A percentile compares a stretch with the other conserved stretches of the same genome.
Evolutionary conservation across 2,113 vertebrate genomes (phyloP).

Genomic region (Macaca fascicularis): T2T-MFA8v1.1 NC_088378.1:55227501-55228000

Average conservation of each 20-base stretch:
- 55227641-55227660: background rate
- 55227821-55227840: too few relatives aligned
- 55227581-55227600: background rate
- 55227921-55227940: too few relatives aligned
- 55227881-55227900: too few relatives aligned
- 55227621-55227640: background rate
- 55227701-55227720: background rate
- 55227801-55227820: too few relatives aligned
- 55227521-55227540: background rate
- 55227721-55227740: background rate
- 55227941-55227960: too few relatives aligned
- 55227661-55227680: background rate
- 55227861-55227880: too few relatives aligned
- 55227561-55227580: background rate
- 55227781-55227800: too few relatives aligned
- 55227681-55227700: background rate
- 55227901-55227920: too few relatives aligned
- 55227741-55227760: background rate
- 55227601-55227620: background rate
- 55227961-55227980: too few relatives aligned
- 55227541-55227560: background rate
- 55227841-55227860: too few relatives aligned
- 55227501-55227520: background rate
- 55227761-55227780: background rate
- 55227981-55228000: too few relatives aligned